phyloP scores from a whole-genome alignment of 2,888 invertebrate species.

The Melipona beecheii region DNA sequence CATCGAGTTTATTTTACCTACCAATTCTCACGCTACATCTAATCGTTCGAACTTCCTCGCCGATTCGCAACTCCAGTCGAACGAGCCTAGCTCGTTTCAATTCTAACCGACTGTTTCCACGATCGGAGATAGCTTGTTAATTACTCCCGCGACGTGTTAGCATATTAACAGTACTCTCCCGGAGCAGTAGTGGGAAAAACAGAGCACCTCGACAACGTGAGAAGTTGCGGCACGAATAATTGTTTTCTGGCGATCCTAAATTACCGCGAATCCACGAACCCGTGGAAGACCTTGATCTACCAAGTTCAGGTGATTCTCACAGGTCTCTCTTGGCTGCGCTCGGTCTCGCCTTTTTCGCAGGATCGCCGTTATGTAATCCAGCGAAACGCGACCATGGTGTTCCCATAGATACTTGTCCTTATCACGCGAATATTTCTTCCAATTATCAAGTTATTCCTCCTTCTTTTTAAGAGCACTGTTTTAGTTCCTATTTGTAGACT shows the following conservation, averaged over 20 bases:
- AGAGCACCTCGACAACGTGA: slow-evolving; percentile 47
- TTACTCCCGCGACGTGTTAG: slow-evolving; percentile 26
- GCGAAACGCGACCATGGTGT: neutral
- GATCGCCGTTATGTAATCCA: slow-evolving; percentile 52
- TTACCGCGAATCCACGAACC: slow-evolving; percentile 43
- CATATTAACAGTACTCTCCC: slow-evolving; percentile 50
- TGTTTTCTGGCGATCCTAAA: slow-evolving; percentile 54
- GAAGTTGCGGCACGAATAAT: slow-evolving; percentile 59
- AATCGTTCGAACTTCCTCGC: slow-evolving; percentile 5
- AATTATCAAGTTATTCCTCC: too few relatives aligned
- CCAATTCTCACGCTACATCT: neutral
- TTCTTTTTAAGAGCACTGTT: too few relatives aligned
- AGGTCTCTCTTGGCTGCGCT: slow-evolving; percentile 22
- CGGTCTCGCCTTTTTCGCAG: slow-evolving; percentile 3
- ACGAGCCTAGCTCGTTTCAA: neutral
- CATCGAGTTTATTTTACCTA: neutral
- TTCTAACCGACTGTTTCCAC: slow-evolving; percentile 19
- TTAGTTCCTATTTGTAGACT: neutral
- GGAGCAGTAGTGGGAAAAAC: slow-evolving; percentile 12
- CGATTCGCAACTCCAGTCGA: neutral
- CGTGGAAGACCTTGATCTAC: slow-evolving; percentile 47
- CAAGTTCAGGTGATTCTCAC: slow-evolving; percentile 79
- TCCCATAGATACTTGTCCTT: slow-evolving; percentile 21
- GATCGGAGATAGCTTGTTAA: slow-evolving; percentile 40
- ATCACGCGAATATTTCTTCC: neutral